Percentiles rank a stretch among this genome's conserved stretches.
Evolutionary conservation across 2,797 vertebrate species (phyloP).

Genomic region (Enteromius thamalakanensis): DNA sequence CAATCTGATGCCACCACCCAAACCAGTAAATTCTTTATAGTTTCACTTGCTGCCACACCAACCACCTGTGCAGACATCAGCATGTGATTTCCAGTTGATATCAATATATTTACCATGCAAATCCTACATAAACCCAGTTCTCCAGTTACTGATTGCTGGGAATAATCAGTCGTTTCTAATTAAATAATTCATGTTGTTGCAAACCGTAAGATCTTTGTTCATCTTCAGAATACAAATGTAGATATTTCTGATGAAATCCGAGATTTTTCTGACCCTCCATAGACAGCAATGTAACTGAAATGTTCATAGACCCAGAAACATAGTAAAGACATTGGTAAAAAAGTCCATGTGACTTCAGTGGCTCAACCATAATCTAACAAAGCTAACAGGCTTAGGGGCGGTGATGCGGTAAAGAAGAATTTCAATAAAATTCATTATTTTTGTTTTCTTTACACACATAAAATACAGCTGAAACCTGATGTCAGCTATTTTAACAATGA

Average conservation of each 20-base stretch:
- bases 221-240: not conserved
- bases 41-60: slow-evolving; percentile 79
- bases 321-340: not conserved
- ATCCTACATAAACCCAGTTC: not conserved
- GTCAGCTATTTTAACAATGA: not conserved
- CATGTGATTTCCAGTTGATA: slow-evolving; percentile 41
- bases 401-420: not conserved
- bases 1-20: slow-evolving; percentile 73
- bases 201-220: not conserved
- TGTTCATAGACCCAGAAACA: not conserved
- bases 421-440: not conserved
- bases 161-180: not conserved
- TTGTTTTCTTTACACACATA: not conserved
- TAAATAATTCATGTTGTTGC: not conserved
- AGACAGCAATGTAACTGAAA: not conserved
- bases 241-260: not conserved
- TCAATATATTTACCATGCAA: slow-evolving; percentile 32
- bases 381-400: not conserved
- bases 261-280: not conserved
- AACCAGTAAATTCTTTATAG: slow-evolving; percentile 74
- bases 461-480: not conserved
- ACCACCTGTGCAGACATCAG: slow-evolving; percentile 75
- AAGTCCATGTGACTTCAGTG: not conserved
- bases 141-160: not conserved
- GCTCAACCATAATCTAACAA: not conserved